Evolutionary conservation across 1,140 invertebrate species (phyloP).

Genomic region (Anthonomus grandis): DNA sequence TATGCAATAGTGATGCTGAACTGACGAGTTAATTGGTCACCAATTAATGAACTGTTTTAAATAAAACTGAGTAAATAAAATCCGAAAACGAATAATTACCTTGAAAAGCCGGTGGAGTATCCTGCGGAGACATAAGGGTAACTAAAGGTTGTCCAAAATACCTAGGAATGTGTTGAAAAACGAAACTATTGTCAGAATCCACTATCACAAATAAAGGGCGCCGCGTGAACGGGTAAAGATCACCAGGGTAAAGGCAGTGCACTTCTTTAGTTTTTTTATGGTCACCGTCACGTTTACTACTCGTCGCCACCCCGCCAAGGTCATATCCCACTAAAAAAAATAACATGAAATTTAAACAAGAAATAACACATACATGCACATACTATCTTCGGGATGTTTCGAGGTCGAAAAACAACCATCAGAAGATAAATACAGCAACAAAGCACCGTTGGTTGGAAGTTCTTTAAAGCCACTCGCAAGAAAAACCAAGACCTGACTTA

Average conservation of each 20-base stretch:
- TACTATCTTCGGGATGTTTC: slow-evolving; percentile 87
- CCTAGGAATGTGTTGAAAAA: slow-evolving; percentile 88
- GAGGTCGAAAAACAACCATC: slow-evolving; percentile 87
- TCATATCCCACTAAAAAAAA: slow-evolving; percentile 79
- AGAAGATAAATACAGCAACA: slow-evolving; percentile 91
- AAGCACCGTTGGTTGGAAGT: slow-evolving; percentile 83
- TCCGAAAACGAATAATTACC: slow-evolving; percentile 60
- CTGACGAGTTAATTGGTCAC: no score
- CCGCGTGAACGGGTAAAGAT: slow-evolving; percentile 87
- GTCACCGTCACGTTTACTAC: slow-evolving; percentile 73
- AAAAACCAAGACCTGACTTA: slow-evolving; percentile 91
- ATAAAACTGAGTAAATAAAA: no score
- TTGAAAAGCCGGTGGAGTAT: slow-evolving; percentile 79
- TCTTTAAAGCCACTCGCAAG: slow-evolving; percentile 93
- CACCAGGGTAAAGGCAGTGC: slow-evolving; percentile 89
- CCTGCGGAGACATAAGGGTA: slow-evolving; percentile 90
- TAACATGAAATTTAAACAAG: not conserved
- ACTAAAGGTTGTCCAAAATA: slow-evolving; percentile 95
- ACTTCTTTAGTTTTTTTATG: slow-evolving; percentile 67
- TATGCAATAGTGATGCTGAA: no score
- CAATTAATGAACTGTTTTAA: not conserved
- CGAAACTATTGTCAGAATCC: slow-evolving; percentile 93
- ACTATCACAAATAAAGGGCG: slow-evolving; percentile 91
- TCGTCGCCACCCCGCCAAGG: slow-evolving; percentile 85
- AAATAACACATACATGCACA: no score